Evolutionary conservation across 2,888 invertebrate species (phyloP), one percentile per base, ranked within the genome.

Genomic region (Plebejus melissa): DNA sequence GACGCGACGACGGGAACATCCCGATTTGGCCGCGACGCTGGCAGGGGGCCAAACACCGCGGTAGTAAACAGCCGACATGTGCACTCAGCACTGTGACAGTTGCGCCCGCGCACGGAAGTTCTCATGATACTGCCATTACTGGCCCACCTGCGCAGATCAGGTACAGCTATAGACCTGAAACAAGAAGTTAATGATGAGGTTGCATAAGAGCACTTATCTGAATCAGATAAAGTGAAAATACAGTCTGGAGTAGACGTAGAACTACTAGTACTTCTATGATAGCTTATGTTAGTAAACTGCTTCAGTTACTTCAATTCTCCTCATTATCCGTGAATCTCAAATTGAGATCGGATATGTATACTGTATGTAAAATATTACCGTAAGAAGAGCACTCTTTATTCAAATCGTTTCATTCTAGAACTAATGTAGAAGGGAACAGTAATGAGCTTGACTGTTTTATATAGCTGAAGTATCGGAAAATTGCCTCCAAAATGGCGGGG

Each of bases 1-100:
- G 79, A 76, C 77, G 77, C 82, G 79, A 76, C 77, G 77, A 76
- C 76, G 82, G 84, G 87, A 87, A 88, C 85, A 86, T 88, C 86
- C 87, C 85, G 83, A 84, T 87, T 86, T 85, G 86, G 85, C 84
- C 78, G 83, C 78, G 80, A 79, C 77, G 38, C 82, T 91, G 91
- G 91, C 89, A 79, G 0, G 4, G 54, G 60, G 84, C 91, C 90
- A 91, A 85, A 74, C 9, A 74, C 77, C 77, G 83, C 86, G 78
- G 79, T 28, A 50, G 71, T 71, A 72, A 72, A 70, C 70, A 70
- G 70, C 70, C 72, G 72, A 86, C 87, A 88, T 85, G 87, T 86
- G 86, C 82, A 22, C 22, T 22, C 22, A 22, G 22, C 22, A 50
- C 16, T 2, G 58, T 54, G 54, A 54, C 54, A 54, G 54, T 54